These are phyloP conservation scores for Periphyllus acericola DNA, from an alignment of 2,888 invertebrate genomes.

Conservation along the genomic window DNA sequence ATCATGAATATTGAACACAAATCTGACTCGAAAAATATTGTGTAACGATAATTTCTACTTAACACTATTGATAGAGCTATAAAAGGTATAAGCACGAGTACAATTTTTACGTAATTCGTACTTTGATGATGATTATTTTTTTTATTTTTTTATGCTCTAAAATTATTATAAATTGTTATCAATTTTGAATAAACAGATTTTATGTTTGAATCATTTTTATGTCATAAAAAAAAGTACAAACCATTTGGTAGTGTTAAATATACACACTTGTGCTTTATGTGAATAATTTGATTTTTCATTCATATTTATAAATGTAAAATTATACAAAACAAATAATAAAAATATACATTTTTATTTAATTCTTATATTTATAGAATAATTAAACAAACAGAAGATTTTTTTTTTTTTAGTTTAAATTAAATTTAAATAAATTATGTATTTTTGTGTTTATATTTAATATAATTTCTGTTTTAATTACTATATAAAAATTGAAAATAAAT, in stretches of 20 bases:
- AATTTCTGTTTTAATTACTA: background rate
- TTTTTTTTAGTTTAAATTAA: background rate
- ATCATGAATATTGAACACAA: too few relatives aligned
- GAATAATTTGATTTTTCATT: conserved; percentile 1
- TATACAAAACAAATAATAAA: background rate
- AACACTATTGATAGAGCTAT: too few relatives aligned
- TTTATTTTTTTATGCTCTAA: too few relatives aligned
- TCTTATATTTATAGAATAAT: background rate
- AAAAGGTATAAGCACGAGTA: background rate
- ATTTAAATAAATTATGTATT: background rate
- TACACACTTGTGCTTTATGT: background rate
- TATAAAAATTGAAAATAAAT: too few relatives aligned
- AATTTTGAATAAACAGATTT: conserved; percentile 4
- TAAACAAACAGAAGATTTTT: background rate
- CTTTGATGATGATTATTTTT: too few relatives aligned
- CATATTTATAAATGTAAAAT: conserved; percentile 29
- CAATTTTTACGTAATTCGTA: background rate
- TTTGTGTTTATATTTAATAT: background rate
- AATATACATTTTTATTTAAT: background rate
- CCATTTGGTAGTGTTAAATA: background rate
- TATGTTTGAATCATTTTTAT: background rate
- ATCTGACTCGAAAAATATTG: too few relatives aligned
- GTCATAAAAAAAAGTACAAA: background rate
- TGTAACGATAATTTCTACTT: too few relatives aligned
- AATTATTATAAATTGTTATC: background rate